Conservation (phyloP, 2,888 invertebrate genomes). For the Mechanitis messenoides region DNA sequence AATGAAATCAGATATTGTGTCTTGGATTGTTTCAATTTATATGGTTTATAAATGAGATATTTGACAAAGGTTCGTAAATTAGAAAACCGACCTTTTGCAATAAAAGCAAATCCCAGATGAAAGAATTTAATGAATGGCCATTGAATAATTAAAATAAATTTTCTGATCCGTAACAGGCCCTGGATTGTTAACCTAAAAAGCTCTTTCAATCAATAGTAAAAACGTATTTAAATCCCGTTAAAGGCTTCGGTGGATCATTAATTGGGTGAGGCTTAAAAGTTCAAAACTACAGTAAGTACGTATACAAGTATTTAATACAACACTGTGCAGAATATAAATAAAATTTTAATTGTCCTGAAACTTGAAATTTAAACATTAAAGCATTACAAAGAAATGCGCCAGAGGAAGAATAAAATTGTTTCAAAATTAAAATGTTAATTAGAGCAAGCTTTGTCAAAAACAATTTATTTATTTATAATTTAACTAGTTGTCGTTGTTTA, state of each 20-base stretch:
- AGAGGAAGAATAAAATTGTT: conserved; percentile 22
- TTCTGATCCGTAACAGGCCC: conserved; percentile 45
- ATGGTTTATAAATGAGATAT: neutral
- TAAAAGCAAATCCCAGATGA: conserved; percentile 22
- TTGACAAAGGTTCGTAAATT: conserved; percentile 7
- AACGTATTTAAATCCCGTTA: conserved; percentile 26
- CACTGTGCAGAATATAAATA: conserved; percentile 21
- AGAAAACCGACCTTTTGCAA: conserved; percentile 12
- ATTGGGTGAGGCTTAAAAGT: conserved; percentile 22
- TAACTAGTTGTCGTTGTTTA: conserved; percentile 16
- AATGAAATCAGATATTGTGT: no score
- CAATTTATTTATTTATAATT: conserved; percentile 23
- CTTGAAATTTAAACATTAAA: conserved; percentile 23
- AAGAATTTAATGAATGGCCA: conserved; percentile 28
- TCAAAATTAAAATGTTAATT: conserved; percentile 20
- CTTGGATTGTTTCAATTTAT: neutral
- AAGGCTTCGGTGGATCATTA: conserved; percentile 21
- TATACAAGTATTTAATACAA: conserved; percentile 18
- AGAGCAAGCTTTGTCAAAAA: conserved; percentile 19
- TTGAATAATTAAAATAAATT: conserved; percentile 43
- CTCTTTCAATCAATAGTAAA: conserved; percentile 34
- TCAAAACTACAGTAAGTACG: conserved; percentile 18
- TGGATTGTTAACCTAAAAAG: conserved; percentile 43
- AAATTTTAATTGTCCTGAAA: conserved; percentile 19
- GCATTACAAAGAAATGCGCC: conserved; percentile 22